phyloP scores from a whole-genome alignment of 2,113 vertebrate genomes.

The Coreoperca whiteheadi region DNA sequence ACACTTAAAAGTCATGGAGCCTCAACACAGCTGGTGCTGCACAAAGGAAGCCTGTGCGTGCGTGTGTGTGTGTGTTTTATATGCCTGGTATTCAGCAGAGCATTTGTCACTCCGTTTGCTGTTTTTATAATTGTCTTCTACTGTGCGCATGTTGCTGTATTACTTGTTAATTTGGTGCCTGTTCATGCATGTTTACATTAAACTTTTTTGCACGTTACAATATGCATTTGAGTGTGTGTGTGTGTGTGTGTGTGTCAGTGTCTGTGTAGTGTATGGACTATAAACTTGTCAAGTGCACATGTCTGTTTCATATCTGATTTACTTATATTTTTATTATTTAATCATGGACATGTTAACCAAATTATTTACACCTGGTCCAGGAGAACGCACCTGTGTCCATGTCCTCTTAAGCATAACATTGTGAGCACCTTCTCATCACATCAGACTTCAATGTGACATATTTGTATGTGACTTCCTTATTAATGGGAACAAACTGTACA shows the following conservation, averaged over 20 bases:
- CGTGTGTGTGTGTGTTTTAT: slow-evolving; percentile 29
- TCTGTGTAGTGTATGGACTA: neutral
- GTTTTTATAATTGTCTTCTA: neutral
- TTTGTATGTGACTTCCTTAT: neutral
- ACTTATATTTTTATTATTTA: neutral
- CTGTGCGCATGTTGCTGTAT: neutral
- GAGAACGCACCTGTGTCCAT: neutral
- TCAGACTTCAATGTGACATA: neutral
- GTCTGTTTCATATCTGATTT: neutral
- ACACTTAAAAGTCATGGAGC: slow-evolving; percentile 55
- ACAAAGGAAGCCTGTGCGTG: slow-evolving; percentile 50
- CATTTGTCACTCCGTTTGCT: slow-evolving; percentile 25
- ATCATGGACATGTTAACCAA: neutral
- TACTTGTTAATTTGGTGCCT: neutral
- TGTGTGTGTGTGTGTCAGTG: neutral
- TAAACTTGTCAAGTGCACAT: neutral
- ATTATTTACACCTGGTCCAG: neutral
- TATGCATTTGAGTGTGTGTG: neutral
- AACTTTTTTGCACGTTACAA: neutral
- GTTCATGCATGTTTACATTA: neutral
- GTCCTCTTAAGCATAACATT: neutral
- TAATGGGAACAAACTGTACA: slow-evolving; percentile 29
- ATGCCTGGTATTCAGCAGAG: slow-evolving; percentile 19
- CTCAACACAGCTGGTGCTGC: slow-evolving; percentile 56
- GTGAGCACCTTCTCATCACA: neutral